Conservation (phyloP, 2,113 vertebrate species). For the Istiophorus platypterus region DNA sequence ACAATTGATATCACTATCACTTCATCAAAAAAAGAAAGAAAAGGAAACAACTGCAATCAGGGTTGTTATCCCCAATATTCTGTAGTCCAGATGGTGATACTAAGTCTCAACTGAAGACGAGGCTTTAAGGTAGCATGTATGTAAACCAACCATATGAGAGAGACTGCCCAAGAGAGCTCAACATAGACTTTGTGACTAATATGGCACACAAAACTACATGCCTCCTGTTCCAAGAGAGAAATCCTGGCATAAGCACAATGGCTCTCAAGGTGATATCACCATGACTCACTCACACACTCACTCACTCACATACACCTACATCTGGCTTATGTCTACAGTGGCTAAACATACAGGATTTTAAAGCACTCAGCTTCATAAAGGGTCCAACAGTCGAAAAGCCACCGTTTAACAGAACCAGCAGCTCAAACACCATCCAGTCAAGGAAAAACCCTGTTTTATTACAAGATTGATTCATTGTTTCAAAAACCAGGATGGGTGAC, state of each 20-base stretch:
- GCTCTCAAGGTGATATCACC: slow-evolving; percentile 54
- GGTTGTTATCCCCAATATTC: neutral
- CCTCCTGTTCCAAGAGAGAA: slow-evolving; percentile 52
- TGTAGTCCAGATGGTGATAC: neutral
- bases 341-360: slow-evolving; percentile 34
- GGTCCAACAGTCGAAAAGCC: slow-evolving; percentile 18
- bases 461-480: neutral
- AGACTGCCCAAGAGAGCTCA: neutral
- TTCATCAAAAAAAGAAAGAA: neutral
- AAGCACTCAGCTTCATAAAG: slow-evolving; percentile 8
- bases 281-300: slow-evolving; percentile 58
- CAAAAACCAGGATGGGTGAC: slow-evolving; percentile 16
- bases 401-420: neutral
- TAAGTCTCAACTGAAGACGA: neutral
- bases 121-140: neutral
- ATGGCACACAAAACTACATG: neutral
- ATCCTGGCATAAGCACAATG: slow-evolving; percentile 52
- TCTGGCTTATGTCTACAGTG: slow-evolving; percentile 28
- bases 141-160: slow-evolving; percentile 8
- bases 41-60: neutral
- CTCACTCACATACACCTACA: slow-evolving; percentile 37
- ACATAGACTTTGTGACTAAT: slow-evolving; percentile 46
- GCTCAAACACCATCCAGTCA: slow-evolving; percentile 7
- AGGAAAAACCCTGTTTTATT: neutral
- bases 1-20: neutral